These are phyloP conservation scores for Vanessa atalanta DNA, from an alignment of 1,140 invertebrate species.

Conservation along the genomic window DNA sequence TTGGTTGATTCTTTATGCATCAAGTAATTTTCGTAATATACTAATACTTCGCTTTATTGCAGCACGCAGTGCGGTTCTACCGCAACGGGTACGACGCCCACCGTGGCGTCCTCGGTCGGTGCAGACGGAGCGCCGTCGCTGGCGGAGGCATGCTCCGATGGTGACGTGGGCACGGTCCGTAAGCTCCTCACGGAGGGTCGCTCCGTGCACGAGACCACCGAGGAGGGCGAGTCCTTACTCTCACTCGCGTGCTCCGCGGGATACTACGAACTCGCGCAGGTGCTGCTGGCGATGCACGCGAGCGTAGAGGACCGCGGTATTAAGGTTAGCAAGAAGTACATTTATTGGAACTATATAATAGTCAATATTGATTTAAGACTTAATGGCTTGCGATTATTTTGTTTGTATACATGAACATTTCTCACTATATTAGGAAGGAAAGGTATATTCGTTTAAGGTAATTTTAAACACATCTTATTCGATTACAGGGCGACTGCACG, in stretches of 20 bases:
- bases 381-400: too few relatives aligned
- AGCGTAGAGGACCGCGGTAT: conserved; percentile 98
- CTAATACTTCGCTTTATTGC: conserved; percentile 18
- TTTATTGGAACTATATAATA: too few relatives aligned
- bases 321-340: conserved; percentile 59
- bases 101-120: conserved; percentile 52
- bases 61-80: conserved; percentile 70
- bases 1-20: not conserved
- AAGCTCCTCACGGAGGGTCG: conserved; percentile 94
- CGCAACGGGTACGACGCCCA: conserved; percentile 65
- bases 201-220: conserved; percentile 94
- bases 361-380: too few relatives aligned
- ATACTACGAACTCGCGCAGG: conserved; percentile 96
- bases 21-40: not conserved
- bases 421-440: too few relatives aligned
- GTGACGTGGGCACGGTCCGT: conserved; percentile 93
- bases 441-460: too few relatives aligned
- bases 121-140: conserved; percentile 83
- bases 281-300: conserved; percentile 97
- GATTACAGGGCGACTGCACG: conserved; percentile 91
- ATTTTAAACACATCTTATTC: not conserved
- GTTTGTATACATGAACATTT: too few relatives aligned
- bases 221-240: conserved; percentile 95
- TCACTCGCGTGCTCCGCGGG: conserved; percentile 96
- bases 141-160: conserved; percentile 95